These are phyloP conservation scores for Rhadinocentrus ornatus DNA, from an alignment of 2,797 vertebrate genomes.

Conservation along the genomic window DNA sequence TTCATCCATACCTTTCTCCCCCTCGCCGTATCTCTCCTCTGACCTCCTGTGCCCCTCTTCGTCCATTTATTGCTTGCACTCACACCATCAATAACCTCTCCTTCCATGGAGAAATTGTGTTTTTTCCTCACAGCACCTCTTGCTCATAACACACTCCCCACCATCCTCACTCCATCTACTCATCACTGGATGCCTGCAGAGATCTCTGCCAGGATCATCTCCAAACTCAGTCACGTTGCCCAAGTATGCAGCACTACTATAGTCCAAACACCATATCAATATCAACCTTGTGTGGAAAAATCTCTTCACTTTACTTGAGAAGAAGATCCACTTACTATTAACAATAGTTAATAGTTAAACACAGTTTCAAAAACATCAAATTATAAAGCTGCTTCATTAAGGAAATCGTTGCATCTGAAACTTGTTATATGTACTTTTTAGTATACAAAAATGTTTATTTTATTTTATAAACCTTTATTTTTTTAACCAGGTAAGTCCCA, in stretches of 20 bases:
- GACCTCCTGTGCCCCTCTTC: background rate
- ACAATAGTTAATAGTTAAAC: slow-evolving; percentile 22
- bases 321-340: slow-evolving; percentile 9
- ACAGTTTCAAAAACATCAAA: slow-evolving; percentile 32
- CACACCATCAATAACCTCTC: background rate
- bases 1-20: background rate
- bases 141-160: background rate
- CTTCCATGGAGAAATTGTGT: background rate
- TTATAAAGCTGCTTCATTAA: slow-evolving; percentile 38
- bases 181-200: background rate
- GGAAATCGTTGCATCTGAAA: slow-evolving; percentile 15
- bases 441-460: slow-evolving; percentile 30
- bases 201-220: background rate
- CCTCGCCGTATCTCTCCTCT: background rate
- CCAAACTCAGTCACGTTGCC: background rate
- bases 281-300: background rate
- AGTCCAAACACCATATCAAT: background rate
- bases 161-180: background rate
- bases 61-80: background rate
- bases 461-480: no score
- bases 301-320: background rate
- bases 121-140: background rate
- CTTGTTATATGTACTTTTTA: slow-evolving; percentile 16
- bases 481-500: no score
- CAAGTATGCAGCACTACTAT: background rate